These are phyloP conservation scores for Drosophila greeni DNA, from an alignment of 2,888 invertebrate genomes.

Conservation along the genomic window DNA sequence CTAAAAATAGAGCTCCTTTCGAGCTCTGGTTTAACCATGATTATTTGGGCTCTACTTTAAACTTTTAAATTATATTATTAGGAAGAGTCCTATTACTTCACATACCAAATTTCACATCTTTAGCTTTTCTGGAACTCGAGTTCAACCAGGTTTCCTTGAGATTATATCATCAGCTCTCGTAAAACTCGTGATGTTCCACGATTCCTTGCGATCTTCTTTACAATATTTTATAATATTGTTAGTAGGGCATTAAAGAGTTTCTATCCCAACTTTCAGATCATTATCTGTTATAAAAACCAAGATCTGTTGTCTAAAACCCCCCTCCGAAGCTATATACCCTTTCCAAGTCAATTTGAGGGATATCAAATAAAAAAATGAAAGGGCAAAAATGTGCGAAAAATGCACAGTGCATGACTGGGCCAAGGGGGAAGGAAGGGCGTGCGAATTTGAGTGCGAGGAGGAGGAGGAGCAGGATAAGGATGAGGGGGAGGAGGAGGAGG, in stretches of 20 bases:
- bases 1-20: no score
- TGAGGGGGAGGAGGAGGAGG: no score
- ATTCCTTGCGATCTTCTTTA: background rate
- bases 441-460: background rate
- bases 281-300: background rate
- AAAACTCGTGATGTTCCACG: background rate
- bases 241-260: background rate
- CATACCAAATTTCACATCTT: background rate
- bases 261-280: background rate
- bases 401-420: conserved; percentile 27
- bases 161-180: background rate
- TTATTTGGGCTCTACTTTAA: background rate
- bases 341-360: background rate
- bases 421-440: background rate
- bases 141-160: background rate
- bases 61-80: no score
- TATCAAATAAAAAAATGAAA: conserved; percentile 18
- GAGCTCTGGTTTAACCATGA: no score
- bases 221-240: background rate
- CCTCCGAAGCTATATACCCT: background rate
- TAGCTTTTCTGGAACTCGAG: background rate
- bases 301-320: background rate
- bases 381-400: conserved; percentile 57
- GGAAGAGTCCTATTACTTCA: no score
- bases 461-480: background rate